Conservation (phyloP, 2,113 vertebrate species). For the Polypterus senegalus region DNA sequence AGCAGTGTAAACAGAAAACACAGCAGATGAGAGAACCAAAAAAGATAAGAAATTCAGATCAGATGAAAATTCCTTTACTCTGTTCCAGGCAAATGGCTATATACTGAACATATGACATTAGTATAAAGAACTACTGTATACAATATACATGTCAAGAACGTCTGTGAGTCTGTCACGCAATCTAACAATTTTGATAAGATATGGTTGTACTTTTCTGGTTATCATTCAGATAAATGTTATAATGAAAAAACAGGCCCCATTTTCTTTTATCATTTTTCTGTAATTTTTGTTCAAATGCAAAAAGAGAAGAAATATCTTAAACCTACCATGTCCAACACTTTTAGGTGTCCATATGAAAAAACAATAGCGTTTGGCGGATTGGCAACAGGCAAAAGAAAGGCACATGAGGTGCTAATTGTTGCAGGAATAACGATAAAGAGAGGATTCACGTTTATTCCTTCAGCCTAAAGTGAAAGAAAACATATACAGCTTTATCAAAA, state of each 20-base stretch:
- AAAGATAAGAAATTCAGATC: too few species aligned
- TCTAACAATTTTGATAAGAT: not conserved
- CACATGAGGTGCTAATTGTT: conserved; percentile 18
- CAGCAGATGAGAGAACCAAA: too few species aligned
- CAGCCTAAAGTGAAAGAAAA: conserved; percentile 10
- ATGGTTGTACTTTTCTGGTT: not conserved
- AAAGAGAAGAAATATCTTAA: not conserved
- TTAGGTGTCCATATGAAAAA: conserved; percentile 15
- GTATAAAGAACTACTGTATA: too few species aligned
- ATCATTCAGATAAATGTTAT: not conserved
- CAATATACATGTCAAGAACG: too few species aligned
- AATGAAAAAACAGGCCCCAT: not conserved
- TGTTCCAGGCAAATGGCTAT: too few species aligned
- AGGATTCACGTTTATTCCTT: conserved; percentile 17
- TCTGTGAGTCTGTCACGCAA: not conserved
- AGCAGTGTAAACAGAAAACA: too few species aligned
- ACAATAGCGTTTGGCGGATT: conserved; percentile 18
- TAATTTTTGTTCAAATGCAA: not conserved
- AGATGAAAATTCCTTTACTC: too few species aligned
- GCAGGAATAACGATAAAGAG: conserved; percentile 17
- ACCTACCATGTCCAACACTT: conserved; percentile 16
- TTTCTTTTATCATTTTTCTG: not conserved
- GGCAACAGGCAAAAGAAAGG: conserved; percentile 17
- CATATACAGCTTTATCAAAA: not conserved
- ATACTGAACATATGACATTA: too few species aligned